Percentiles rank a stretch among this genome's conserved stretches.
Conservation (phyloP, 2,797 vertebrate genomes). For the Lepidocolaptes lacrymiger region DNA sequence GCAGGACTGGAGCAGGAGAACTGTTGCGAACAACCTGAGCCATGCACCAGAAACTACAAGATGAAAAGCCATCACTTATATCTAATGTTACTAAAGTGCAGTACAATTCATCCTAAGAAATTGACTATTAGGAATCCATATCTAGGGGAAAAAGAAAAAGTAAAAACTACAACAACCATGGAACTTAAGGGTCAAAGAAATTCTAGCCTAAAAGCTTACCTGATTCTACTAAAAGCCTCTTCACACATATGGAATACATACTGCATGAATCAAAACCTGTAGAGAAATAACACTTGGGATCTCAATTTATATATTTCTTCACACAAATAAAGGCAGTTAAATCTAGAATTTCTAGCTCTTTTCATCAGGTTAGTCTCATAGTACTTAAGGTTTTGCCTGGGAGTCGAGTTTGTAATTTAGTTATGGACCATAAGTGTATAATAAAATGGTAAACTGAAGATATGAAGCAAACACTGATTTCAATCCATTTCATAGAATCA, state of each 20-base stretch:
- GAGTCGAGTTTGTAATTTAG: not conserved
- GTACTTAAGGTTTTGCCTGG: not conserved
- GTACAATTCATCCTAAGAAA: not conserved
- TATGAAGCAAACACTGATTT: not conserved
- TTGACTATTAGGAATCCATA: not conserved
- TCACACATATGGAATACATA: not conserved
- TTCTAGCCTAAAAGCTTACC: not conserved
- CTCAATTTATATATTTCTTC: not conserved
- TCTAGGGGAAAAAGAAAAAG: not conserved
- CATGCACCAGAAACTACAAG: rapidly evolving
- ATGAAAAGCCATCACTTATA: not conserved
- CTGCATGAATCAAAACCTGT: not conserved
- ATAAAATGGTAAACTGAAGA: not conserved
- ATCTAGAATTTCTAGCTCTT: not conserved
- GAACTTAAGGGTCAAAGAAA: not conserved
- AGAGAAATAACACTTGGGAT: not conserved
- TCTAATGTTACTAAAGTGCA: not conserved
- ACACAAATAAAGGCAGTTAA: not conserved
- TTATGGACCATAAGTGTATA: not conserved
- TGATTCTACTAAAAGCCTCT: not conserved
- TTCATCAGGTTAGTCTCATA: not conserved
- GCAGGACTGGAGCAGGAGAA: not conserved
- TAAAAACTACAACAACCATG: not conserved
- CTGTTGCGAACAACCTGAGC: not conserved
- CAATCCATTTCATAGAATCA: not conserved